Conservation (phyloP, 2,888 invertebrate species). For the Leuctra nigra region DNA sequence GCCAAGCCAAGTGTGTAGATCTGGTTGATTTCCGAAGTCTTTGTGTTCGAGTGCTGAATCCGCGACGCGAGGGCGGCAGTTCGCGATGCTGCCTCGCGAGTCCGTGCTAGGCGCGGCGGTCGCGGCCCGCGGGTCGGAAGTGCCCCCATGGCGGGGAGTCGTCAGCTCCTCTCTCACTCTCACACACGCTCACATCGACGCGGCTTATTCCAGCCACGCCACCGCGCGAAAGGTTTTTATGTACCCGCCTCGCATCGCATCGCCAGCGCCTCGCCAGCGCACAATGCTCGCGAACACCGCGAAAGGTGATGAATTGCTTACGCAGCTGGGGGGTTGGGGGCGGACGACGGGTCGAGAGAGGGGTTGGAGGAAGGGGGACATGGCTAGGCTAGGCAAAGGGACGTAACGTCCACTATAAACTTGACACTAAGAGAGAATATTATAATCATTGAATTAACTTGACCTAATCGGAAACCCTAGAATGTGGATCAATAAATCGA, state of each 20-base stretch:
- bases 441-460: too few relatives aligned
- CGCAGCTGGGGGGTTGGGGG: background rate
- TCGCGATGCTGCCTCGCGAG: too few relatives aligned
- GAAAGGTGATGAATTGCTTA: constrained; percentile 12
- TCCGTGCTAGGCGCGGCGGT: background rate
- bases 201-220: too few relatives aligned
- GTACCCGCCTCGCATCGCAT: too few relatives aligned
- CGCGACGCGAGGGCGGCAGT: too few relatives aligned
- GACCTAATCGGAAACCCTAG: too few relatives aligned
- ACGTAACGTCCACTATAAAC: background rate
- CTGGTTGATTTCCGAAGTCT: too few relatives aligned
- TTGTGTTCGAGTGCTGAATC: too few relatives aligned
- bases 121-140: constrained; percentile 3
- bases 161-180: background rate
- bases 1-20: too few relatives aligned
- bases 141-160: background rate
- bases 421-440: background rate
- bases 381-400: background rate
- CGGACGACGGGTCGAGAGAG: background rate
- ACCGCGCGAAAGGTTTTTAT: too few relatives aligned
- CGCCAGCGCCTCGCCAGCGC: background rate
- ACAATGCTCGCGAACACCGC: background rate
- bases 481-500: too few relatives aligned
- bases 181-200: too few relatives aligned
- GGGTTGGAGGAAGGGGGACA: background rate